Evolutionary conservation across 2,797 vertebrate species (phyloP).

Genomic region (Macropus fuliginosus): DNA sequence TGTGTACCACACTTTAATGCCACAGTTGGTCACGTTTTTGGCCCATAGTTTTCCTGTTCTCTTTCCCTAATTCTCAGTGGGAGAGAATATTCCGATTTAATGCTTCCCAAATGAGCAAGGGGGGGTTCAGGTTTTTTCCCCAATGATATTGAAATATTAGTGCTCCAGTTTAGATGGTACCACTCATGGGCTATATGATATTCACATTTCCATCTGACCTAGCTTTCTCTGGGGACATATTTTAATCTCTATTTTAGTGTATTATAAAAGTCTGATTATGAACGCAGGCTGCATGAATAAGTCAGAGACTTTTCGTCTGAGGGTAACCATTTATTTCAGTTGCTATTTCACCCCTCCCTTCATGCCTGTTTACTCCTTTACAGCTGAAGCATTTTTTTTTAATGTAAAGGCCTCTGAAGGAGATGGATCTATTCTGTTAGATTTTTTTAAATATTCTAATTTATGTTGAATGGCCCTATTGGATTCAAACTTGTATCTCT

Average conservation of each 20-base stretch:
- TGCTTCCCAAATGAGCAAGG: background rate
- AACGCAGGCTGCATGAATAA: background rate
- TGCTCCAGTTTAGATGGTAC: background rate
- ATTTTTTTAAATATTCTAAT: background rate
- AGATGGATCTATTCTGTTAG: background rate
- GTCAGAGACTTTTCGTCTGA: background rate
- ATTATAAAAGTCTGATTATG: background rate
- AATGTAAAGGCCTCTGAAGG: background rate
- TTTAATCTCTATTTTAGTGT: constrained; percentile 9
- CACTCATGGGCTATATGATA: background rate
- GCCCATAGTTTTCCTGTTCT: constrained; percentile 14
- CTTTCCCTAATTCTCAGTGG: constrained; percentile 27
- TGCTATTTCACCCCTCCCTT: background rate
- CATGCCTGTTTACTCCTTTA: background rate
- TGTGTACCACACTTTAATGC: background rate
- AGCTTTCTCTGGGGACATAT: constrained; percentile 16
- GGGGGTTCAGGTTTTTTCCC: constrained; percentile 7
- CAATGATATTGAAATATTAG: background rate
- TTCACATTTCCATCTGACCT: background rate
- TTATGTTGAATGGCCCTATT: background rate
- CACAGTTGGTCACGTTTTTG: background rate
- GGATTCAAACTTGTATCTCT: background rate
- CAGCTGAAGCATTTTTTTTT: accelerated
- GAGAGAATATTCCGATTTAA: background rate
- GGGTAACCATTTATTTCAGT: constrained; percentile 20